A percentile compares a stretch with the other conserved stretches of the same genome.
phyloP scores from a whole-genome alignment of 2,888 invertebrate genomes.

The Plebejus anna region DNA sequence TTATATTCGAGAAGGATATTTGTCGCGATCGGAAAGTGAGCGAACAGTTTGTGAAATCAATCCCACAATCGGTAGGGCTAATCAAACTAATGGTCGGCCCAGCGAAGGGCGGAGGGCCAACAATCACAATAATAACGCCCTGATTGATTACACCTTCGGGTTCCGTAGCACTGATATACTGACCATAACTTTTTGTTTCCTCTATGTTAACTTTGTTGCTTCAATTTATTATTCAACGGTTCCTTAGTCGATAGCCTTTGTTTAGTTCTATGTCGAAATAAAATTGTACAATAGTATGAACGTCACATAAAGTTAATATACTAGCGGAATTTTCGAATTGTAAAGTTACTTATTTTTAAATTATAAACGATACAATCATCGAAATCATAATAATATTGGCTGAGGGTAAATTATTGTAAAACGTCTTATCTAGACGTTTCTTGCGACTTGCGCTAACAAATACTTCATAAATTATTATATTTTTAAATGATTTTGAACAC shows the following conservation, averaged over 20 bases:
- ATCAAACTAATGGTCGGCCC: conserved; percentile 53
- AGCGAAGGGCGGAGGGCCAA: conserved; percentile 47
- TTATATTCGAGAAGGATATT: conserved; percentile 37
- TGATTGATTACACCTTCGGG: conserved; percentile 65
- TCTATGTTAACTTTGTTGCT: neutral
- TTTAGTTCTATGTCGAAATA: neutral
- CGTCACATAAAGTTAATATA: too few relatives aligned
- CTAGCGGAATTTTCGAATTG: too few relatives aligned
- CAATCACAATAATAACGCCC: conserved; percentile 71
- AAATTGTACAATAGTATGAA: neutral
- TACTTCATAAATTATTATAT: neutral
- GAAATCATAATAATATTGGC: too few relatives aligned
- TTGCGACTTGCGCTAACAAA: too few relatives aligned
- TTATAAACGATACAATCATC: too few relatives aligned
- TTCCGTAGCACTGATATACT: conserved; percentile 58
- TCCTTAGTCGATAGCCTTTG: neutral
- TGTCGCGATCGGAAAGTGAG: conserved; percentile 48
- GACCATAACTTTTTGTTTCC: conserved; percentile 42
- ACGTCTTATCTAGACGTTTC: too few relatives aligned
- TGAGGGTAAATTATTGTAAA: too few relatives aligned
- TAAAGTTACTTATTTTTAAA: too few relatives aligned
- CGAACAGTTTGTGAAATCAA: conserved; percentile 69
- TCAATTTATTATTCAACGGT: neutral
- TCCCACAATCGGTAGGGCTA: conserved; percentile 75
- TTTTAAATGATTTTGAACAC: neutral